Conservation (phyloP, 53 echinoderm and acorn worm species). For the Actinopyga echinites region DNA sequence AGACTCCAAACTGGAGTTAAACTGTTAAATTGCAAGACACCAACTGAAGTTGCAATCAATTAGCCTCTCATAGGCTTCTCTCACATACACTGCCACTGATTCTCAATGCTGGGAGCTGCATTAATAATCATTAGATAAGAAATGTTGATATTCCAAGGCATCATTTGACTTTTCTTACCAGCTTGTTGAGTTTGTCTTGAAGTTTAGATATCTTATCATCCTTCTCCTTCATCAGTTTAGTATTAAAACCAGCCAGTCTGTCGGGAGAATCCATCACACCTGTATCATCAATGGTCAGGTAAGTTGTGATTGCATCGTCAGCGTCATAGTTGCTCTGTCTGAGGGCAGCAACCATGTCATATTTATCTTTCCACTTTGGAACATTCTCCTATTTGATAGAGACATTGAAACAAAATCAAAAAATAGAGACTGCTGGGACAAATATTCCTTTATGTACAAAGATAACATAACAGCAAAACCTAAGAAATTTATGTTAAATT, state of each 20-base stretch:
- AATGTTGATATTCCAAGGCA: too few relatives aligned
- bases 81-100: too few relatives aligned
- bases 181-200: constrained; percentile 74
- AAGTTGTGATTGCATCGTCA: constrained; percentile 81
- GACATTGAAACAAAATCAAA: not conserved
- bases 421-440: not conserved
- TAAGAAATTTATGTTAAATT: too few relatives aligned
- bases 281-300: constrained; percentile 78
- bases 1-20: too few relatives aligned
- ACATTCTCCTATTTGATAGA: constrained; percentile 55
- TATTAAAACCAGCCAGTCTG: constrained; percentile 75
- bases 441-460: not conserved
- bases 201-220: constrained; percentile 75
- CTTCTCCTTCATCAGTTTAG: constrained; percentile 82
- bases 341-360: constrained; percentile 87
- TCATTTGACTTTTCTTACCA: constrained; percentile 50
- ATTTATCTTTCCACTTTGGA: constrained; percentile 85
- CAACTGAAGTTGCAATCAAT: too few relatives aligned
- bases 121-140: too few relatives aligned
- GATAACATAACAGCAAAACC: not conserved
- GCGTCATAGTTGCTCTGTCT: constrained; percentile 92
- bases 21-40: too few relatives aligned
- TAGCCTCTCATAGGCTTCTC: too few relatives aligned
- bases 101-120: too few relatives aligned
- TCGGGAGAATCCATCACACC: constrained; percentile 84